A percentile compares a stretch with the other conserved stretches of the same genome.
These are phyloP conservation scores for Elanoides forficatus DNA, from an alignment of 2,113 vertebrate genomes.

Conservation along the genomic window DNA sequence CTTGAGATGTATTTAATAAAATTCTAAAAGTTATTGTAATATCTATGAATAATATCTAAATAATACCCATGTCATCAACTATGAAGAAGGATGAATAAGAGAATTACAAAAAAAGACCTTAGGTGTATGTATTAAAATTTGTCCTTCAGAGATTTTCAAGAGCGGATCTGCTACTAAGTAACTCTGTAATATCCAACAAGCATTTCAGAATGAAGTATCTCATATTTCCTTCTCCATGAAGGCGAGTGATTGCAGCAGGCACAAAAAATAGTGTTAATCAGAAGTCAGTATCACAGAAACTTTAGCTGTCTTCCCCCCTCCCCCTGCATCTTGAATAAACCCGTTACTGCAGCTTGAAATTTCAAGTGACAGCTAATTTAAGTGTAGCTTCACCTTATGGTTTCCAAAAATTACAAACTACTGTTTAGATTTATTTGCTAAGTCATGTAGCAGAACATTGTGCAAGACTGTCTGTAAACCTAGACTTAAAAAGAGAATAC, in stretches of 20 bases:
- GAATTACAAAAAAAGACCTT: neutral
- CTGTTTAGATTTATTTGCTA: constrained; percentile 14
- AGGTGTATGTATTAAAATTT: neutral
- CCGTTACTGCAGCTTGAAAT: neutral
- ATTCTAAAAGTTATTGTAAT: neutral
- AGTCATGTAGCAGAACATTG: neutral
- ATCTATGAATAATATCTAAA: neutral
- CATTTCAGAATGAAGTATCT: neutral
- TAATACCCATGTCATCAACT: neutral
- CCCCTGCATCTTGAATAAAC: neutral
- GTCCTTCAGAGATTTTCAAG: constrained; percentile 23
- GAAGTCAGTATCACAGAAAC: neutral
- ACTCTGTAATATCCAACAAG: neutral
- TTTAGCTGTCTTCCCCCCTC: neutral
- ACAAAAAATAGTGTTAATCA: neutral
- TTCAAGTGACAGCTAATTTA: constrained; percentile 42
- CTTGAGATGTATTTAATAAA: neutral
- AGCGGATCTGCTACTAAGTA: neutral
- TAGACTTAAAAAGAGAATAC: neutral
- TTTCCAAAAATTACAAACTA: neutral
- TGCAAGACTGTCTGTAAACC: neutral
- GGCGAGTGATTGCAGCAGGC: neutral
- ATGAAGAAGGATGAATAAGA: neutral
- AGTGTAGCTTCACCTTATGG: neutral
- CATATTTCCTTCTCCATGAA: neutral